Percentiles rank a stretch among this genome's conserved stretches.
Conservation (phyloP, 2,113 vertebrate species). For the Parotia lawesii region DNA sequence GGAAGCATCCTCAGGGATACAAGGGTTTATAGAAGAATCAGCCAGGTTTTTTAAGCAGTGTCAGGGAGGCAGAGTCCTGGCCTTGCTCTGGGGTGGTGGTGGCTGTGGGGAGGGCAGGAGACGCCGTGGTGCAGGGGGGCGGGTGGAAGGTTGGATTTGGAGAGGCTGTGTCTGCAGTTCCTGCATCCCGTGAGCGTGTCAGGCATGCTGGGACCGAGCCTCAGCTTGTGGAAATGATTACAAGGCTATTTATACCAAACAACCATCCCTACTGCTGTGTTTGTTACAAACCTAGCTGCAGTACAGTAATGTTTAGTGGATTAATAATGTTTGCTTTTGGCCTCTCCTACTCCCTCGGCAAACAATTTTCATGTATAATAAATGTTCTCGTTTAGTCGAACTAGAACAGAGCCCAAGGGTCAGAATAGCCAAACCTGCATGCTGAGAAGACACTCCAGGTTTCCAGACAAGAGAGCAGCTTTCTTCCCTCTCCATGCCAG, state of each 20-base stretch:
- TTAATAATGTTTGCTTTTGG: conserved; percentile 32
- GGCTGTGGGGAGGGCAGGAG: not conserved
- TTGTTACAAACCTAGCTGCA: conserved; percentile 20
- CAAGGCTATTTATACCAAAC: not conserved
- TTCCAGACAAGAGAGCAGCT: not conserved
- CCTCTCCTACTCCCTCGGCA: not conserved
- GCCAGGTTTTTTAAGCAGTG: not conserved
- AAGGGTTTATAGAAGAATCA: not conserved
- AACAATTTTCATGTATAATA: conserved; percentile 14
- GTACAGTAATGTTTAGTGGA: not conserved
- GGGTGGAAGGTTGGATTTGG: not conserved
- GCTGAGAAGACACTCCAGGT: not conserved
- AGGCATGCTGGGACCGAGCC: not conserved
- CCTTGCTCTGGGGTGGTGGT: not conserved
- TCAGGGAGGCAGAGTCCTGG: not conserved
- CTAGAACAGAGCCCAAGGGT: conserved; percentile 6
- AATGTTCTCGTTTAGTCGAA: not conserved
- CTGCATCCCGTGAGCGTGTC: accelerated
- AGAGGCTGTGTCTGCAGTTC: not conserved
- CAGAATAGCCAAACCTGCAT: not conserved
- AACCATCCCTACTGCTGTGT: not conserved
- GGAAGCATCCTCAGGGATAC: not conserved
- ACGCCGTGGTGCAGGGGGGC: accelerated
- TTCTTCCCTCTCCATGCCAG: not conserved
- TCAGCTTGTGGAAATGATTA: not conserved